Evolutionary conservation across 2,797 vertebrate genomes (phyloP).

Genomic region (Chelon labrosus): DNA sequence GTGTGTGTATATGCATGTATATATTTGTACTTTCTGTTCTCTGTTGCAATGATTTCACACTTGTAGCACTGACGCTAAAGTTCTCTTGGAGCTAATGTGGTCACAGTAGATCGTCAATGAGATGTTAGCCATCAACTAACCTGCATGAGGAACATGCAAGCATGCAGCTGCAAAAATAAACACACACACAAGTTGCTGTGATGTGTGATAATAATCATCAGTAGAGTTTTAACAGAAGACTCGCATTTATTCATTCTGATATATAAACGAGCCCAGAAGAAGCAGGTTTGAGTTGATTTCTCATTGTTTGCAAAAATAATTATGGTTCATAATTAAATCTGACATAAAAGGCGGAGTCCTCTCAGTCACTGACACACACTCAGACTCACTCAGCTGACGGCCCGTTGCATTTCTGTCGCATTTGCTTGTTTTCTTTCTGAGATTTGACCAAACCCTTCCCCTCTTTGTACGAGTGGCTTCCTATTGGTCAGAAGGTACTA

Average conservation of each 20-base stretch:
- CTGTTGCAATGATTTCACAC: conserved; percentile 23
- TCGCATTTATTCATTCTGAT: conserved; percentile 14
- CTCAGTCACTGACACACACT: conserved; percentile 6
- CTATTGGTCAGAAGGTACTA: conserved; percentile 63
- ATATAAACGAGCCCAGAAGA: not conserved
- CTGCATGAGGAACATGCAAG: conserved; percentile 46
- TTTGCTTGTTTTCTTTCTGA: conserved; percentile 62
- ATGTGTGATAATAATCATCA: conserved; percentile 1
- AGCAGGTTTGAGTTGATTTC: not conserved
- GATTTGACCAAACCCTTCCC: conserved; percentile 49
- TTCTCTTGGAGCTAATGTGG: not conserved
- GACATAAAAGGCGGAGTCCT: not conserved
- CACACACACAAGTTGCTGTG: conserved; percentile 1
- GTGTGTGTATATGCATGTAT: conserved; percentile 43
- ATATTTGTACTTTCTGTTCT: conserved; percentile 31
- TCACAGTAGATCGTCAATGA: not conserved
- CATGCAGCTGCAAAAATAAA: conserved; percentile 6
- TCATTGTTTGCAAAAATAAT: not conserved
- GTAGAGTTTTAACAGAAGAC: conserved; percentile 2
- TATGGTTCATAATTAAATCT: not conserved
- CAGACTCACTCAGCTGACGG: conserved; percentile 4
- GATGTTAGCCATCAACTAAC: not conserved
- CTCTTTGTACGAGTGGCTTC: conserved; percentile 54
- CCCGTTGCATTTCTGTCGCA: conserved; percentile 47
- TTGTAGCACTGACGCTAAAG: conserved; percentile 15